A percentile compares a stretch with the other conserved stretches of the same genome.
phyloP scores from a whole-genome alignment of 2,888 invertebrate genomes.

The Cataglyphis albicans region DNA sequence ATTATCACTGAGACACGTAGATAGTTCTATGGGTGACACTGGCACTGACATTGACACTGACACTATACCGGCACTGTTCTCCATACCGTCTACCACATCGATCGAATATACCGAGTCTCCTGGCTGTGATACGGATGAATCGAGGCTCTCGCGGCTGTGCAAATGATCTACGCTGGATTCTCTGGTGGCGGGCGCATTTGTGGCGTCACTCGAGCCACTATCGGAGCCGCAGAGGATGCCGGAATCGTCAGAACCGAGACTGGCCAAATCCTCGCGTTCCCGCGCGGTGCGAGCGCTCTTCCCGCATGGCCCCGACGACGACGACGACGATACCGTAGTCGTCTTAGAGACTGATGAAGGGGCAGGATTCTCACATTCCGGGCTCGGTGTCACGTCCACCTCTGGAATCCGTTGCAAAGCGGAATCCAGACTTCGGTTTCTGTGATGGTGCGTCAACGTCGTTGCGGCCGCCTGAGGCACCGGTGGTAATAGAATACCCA shows the following conservation, averaged over 20 bases:
- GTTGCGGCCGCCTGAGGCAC: constrained; percentile 87
- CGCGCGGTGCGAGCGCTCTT: constrained; percentile 84
- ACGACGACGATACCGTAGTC: constrained; percentile 66
- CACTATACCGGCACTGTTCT: constrained; percentile 63
- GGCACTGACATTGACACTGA: constrained; percentile 68
- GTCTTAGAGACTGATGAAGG: constrained; percentile 79
- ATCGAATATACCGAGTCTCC: constrained; percentile 83
- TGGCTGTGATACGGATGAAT: constrained; percentile 89
- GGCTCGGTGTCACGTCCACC: constrained; percentile 91
- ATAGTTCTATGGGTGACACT: constrained; percentile 77
- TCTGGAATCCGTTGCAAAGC: constrained; percentile 96
- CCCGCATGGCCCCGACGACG: constrained; percentile 79
- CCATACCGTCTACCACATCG: constrained; percentile 84
- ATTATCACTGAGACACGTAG: constrained; percentile 77
- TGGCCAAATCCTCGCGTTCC: constrained; percentile 88
- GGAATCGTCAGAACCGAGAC: constrained; percentile 93
- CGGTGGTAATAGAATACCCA: constrained; percentile 89
- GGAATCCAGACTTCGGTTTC: constrained; percentile 96
- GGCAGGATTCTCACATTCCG: constrained; percentile 87
- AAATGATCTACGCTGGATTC: constrained; percentile 87
- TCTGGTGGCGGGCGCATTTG: constrained; percentile 83
- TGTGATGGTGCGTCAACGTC: constrained; percentile 88
- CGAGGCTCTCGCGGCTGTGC: constrained; percentile 91
- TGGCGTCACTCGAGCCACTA: constrained; percentile 86
- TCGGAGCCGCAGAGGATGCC: constrained; percentile 90